A percentile compares a stretch with the other conserved stretches of the same genome.
phyloP scores from a whole-genome alignment of 2,797 vertebrate species.

The Aulostomus chinensis region DNA sequence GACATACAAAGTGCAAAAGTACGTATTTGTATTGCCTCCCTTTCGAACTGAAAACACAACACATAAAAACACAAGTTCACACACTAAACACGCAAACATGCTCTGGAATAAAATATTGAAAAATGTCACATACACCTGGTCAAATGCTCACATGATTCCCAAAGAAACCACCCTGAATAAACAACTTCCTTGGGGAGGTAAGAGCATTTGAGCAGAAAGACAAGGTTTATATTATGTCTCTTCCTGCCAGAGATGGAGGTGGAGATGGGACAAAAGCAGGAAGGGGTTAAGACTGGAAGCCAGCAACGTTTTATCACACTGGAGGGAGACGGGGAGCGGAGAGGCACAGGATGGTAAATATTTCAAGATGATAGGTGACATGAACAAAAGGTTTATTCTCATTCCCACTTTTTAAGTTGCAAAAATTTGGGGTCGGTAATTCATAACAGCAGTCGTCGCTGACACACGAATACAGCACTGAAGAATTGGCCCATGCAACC shows the following conservation, averaged over 20 bases:
- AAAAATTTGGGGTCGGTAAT: slow-evolving; percentile 77
- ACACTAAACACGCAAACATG: slow-evolving; percentile 70
- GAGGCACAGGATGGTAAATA: slow-evolving; percentile 77
- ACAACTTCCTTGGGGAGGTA: slow-evolving; percentile 65
- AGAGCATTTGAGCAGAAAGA: slow-evolving; percentile 54
- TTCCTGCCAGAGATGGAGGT: slow-evolving; percentile 44
- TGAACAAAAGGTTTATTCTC: slow-evolving; percentile 82
- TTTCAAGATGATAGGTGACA: slow-evolving; percentile 84
- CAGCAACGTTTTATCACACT: slow-evolving; percentile 79
- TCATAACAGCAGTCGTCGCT: slow-evolving; percentile 69
- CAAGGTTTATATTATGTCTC: slow-evolving; percentile 58
- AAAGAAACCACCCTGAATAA: slow-evolving; percentile 62
- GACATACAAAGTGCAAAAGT: slow-evolving; percentile 64
- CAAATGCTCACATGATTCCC: slow-evolving; percentile 74
- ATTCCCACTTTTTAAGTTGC: slow-evolving; percentile 80
- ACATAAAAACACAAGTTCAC: slow-evolving; percentile 63
- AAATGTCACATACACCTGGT: slow-evolving; percentile 77
- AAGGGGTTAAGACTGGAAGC: slow-evolving; percentile 75
- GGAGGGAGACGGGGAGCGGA: slow-evolving; percentile 75
- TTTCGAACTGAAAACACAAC: slow-evolving; percentile 60
- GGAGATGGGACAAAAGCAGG: slow-evolving; percentile 57
- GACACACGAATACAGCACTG: slow-evolving; percentile 64
- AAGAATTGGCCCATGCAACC: slow-evolving; percentile 61
- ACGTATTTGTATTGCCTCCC: slow-evolving; percentile 55
- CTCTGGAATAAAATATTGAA: slow-evolving; percentile 73